A percentile compares a stretch with the other conserved stretches of the same genome.
These are phyloP conservation scores for Autographa gamma DNA, from an alignment of 2,888 invertebrate genomes.

Conservation along the genomic window DNA sequence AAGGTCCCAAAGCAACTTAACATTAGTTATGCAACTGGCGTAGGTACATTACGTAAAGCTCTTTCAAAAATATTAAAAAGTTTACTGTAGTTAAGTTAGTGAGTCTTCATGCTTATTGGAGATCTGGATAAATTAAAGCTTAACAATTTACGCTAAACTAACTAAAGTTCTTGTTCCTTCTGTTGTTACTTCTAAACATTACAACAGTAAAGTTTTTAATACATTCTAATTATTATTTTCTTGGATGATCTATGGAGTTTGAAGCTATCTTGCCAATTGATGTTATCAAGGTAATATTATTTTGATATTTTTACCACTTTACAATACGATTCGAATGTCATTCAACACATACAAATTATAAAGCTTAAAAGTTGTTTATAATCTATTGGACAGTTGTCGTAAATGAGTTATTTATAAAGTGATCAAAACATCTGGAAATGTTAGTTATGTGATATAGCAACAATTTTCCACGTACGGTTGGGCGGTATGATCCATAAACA, in stretches of 20 bases:
- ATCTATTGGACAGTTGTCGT: no score
- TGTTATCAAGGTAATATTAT: conserved; percentile 6
- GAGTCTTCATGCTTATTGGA: neutral
- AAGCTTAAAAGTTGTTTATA: no score
- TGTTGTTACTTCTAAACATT: no score
- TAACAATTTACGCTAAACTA: no score
- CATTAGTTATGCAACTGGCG: conserved; percentile 47
- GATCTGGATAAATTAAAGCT: no score
- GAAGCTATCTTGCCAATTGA: conserved; percentile 30
- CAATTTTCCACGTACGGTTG: conserved; percentile 16
- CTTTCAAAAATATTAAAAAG: conserved; percentile 29
- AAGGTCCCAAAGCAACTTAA: conserved; percentile 9
- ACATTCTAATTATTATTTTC: conserved; percentile 10
- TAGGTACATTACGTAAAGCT: conserved; percentile 25
- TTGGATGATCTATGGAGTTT: conserved; percentile 24
- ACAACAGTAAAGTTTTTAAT: conserved; percentile 28
- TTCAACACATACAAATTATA: no score
- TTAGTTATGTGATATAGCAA: conserved; percentile 23
- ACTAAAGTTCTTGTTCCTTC: no score
- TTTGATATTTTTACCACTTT: conserved; percentile 25
- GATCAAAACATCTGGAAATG: conserved; percentile 24
- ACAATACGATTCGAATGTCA: neutral
- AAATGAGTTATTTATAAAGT: conserved; percentile 10
- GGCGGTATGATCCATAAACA: neutral
- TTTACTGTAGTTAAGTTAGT: conserved; percentile 8